A percentile compares a stretch with the other conserved stretches of the same genome.
Evolutionary conservation across 2,888 invertebrate species (phyloP).

Genomic region (Corbicula japonica): DNA sequence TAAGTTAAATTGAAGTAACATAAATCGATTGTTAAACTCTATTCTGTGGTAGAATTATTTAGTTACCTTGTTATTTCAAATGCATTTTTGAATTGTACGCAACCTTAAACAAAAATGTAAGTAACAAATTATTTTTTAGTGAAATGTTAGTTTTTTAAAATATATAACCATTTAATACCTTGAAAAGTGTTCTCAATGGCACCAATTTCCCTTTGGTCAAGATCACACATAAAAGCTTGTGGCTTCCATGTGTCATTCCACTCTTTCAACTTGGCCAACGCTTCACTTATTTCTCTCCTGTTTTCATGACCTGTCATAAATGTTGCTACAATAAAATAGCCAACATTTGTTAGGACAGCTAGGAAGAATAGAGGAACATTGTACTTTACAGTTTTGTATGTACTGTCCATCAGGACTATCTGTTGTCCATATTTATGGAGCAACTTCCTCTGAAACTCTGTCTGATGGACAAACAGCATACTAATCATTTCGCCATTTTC

Average conservation of each 20-base stretch:
- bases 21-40: no score
- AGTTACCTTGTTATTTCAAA: no score
- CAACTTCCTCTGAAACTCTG: conserved; percentile 1
- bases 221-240: neutral
- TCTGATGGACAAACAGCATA: conserved; percentile 22
- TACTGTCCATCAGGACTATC: conserved; percentile 12
- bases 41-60: no score
- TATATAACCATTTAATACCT: no score
- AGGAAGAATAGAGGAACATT: neutral
- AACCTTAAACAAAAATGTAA: no score
- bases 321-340: neutral
- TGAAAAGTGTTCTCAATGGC: neutral
- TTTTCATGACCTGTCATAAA: neutral
- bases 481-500: no score
- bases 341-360: neutral
- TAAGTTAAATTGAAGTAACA: no score
- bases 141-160: no score
- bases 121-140: no score
- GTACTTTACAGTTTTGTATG: conserved; percentile 1
- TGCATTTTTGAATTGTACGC: no score
- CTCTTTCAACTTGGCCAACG: neutral
- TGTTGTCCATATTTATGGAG: neutral
- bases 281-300: neutral
- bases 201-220: conserved; percentile 6
- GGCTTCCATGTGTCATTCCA: conserved; percentile 3